phyloP scores from a whole-genome alignment of 2,113 vertebrate genomes.

The Globicephala melas region DNA sequence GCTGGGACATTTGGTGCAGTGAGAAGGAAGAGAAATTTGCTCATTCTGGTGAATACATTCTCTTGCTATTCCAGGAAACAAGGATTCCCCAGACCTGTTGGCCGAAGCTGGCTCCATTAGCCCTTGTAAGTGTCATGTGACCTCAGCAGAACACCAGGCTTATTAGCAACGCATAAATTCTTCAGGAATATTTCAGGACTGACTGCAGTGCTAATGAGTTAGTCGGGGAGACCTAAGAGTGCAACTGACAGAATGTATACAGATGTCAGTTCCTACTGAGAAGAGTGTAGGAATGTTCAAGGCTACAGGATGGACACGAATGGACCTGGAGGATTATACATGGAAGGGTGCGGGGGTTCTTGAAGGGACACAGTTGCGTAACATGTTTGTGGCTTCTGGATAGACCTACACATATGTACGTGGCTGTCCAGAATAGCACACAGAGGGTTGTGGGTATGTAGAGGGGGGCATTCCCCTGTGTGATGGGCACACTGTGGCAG shows the following conservation, averaged over 20 bases:
- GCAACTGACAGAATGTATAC: background rate
- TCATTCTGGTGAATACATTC: background rate
- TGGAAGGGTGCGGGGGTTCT: background rate
- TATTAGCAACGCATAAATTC: constrained; percentile 28
- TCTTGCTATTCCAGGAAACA: background rate
- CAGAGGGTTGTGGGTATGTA: background rate
- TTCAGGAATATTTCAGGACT: constrained; percentile 3
- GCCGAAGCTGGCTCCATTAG: background rate
- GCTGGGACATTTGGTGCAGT: background rate
- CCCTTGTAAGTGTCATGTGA: constrained; percentile 23
- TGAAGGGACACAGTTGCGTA: too few species aligned
- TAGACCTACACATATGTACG: background rate
- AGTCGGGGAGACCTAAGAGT: background rate
- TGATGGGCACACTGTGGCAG: background rate
- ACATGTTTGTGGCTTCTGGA: background rate
- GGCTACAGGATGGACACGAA: background rate
- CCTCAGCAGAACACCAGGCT: constrained; percentile 34
- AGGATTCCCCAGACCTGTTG: background rate
- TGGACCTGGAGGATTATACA: fast-evolving
- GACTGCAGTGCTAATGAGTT: constrained; percentile 40
- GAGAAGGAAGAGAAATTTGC: background rate
- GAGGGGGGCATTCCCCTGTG: background rate
- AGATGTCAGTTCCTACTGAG: constrained; percentile 8
- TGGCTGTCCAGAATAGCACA: background rate
- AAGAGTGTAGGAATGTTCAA: background rate